A percentile compares a stretch with the other conserved stretches of the same genome.
These are phyloP conservation scores for Riparia riparia DNA, from an alignment of 2,113 vertebrate species.

Conservation along the genomic window DNA sequence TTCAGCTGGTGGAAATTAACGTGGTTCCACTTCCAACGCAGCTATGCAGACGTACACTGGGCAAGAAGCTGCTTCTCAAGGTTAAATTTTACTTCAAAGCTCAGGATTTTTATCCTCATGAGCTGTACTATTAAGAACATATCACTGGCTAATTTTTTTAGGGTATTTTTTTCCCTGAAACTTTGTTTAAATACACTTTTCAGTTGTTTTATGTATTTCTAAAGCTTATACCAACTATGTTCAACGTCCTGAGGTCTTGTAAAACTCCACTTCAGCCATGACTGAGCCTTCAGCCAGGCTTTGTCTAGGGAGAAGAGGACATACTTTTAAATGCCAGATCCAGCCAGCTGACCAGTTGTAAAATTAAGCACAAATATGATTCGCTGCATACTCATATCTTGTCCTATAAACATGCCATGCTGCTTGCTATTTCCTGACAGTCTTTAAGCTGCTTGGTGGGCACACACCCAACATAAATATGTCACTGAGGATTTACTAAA, in stretches of 20 bases:
- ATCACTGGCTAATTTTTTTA: background rate
- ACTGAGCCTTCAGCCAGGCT: background rate
- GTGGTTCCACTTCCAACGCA: background rate
- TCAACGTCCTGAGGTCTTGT: background rate
- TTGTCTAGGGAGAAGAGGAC: background rate
- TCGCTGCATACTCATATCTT: slow-evolving; percentile 4
- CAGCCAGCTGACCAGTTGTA: background rate
- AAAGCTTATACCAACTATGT: slow-evolving; percentile 3
- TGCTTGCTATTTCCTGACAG: background rate
- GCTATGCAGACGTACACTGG: background rate
- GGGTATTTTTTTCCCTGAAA: rapidly evolving
- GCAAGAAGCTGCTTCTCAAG: background rate
- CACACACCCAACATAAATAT: background rate
- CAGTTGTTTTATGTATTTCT: background rate
- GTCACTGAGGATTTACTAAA: background rate
- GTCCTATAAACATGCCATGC: background rate
- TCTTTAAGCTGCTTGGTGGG: background rate
- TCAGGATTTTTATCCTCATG: background rate
- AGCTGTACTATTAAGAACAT: background rate
- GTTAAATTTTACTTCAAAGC: background rate
- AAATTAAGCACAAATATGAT: background rate
- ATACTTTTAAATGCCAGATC: background rate
- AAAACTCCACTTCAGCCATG: background rate
- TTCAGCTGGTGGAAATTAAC: background rate
- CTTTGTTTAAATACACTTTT: background rate